Evolutionary conservation across 1,140 invertebrate genomes (phyloP).

Genomic region (Phenacoccus solenopsis): DNA sequence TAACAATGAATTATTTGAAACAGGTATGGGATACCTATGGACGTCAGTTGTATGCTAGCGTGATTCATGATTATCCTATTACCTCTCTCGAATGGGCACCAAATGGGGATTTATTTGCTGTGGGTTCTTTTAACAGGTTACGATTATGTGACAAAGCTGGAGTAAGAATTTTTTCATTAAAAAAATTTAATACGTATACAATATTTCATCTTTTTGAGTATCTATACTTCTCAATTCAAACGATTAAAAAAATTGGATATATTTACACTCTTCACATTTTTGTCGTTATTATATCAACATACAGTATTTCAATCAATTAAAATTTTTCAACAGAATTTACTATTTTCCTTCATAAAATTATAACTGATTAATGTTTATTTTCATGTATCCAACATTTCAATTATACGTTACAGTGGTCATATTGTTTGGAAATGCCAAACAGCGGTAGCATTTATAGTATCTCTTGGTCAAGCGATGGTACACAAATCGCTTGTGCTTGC

Average conservation of each 20-base stretch:
- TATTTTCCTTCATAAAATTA: no score
- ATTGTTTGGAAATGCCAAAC: slow-evolving; percentile 73
- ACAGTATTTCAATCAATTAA: no score
- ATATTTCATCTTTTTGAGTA: no score
- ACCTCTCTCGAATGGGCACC: slow-evolving; percentile 82
- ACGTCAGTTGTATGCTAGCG: slow-evolving; percentile 68
- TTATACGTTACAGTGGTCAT: slow-evolving; percentile 64
- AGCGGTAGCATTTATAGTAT: slow-evolving; percentile 77
- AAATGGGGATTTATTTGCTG: slow-evolving; percentile 78
- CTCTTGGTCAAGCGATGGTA: slow-evolving; percentile 89
- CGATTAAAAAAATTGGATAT: no score
- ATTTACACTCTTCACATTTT: no score
- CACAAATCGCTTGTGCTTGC: slow-evolving; percentile 85
- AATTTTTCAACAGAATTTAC: no score
- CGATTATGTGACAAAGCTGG: slow-evolving; percentile 86
- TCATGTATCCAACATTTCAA: not conserved
- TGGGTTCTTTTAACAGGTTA: slow-evolving; percentile 86
- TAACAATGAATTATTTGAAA: slow-evolving; percentile 20
- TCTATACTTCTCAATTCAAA: no score
- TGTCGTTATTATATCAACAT: no score
- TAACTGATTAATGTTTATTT: not conserved
- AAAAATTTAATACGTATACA: no score
- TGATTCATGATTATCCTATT: slow-evolving; percentile 76
- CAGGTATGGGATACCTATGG: slow-evolving; percentile 85
- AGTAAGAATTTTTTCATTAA: slow-evolving; percentile 41